Evolutionary conservation across 2,888 invertebrate species (phyloP), one percentile per base, ranked within the genome.

Genomic region (Sinohyriopsis cumingii): DNA sequence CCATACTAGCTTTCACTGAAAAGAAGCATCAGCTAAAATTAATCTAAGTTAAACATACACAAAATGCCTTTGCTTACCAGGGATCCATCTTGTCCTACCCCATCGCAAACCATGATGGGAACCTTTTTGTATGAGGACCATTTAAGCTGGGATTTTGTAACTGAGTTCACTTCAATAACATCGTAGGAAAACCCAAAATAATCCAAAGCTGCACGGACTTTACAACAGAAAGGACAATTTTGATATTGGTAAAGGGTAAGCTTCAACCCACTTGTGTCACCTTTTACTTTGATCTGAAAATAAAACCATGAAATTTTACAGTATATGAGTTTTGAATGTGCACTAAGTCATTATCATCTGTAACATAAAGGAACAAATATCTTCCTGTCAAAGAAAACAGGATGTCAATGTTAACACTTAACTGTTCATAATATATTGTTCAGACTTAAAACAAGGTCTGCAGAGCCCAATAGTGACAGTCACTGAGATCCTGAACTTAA

Each of bases 211-310:
- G 90, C 88, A 28, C 90, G 73, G 6, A 88, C 88, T 92, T 98
- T 99, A 88, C 97, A 98, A 90, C 98, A 98, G 90, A 98, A 99
- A 0, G 99, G 99, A 87, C 99, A 99, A 0, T 97, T 97, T 85
- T 97, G 95, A 89, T 97, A 99, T 91, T 99, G 99, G 88, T 95
- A 99, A 24, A 99, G 91, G 0, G 95, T 94, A 62, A 99, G 90
- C 81, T 96, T 94, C 70, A 88, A 72, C 15, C 85, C 85, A 60
- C 78, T 79, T 56, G 76, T 73, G 68, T 87, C 86, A 28, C 81
- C 72, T 12, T 67, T 75, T 68, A 68, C 75, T 65, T 65, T 68
- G 0, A 83, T 69, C 84, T 84, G 76, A 15, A 74, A 66, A 55
- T 56, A 54, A 28, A 71, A 60, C 12, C 54, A 56, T 56, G 69